Conservation (phyloP, 2,888 invertebrate genomes). For the Nomada hirtipes region DNA sequence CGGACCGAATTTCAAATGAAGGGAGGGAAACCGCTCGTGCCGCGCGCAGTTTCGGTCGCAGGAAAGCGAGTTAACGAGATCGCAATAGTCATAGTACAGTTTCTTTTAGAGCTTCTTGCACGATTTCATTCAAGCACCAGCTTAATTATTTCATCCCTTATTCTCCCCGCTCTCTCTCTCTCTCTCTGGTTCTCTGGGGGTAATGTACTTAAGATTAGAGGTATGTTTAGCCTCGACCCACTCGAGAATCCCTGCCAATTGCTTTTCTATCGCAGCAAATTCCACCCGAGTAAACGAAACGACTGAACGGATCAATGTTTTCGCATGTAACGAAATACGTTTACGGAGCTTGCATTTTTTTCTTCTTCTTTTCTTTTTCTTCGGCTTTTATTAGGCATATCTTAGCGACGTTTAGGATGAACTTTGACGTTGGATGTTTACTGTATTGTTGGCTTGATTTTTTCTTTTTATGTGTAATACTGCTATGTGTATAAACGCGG, state of each 20-base stretch:
- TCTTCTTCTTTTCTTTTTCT: not conserved
- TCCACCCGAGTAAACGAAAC: slow-evolving; percentile 44
- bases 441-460: not conserved
- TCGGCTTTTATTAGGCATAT: not conserved
- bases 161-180: not conserved
- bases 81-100: slow-evolving; percentile 30
- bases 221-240: slow-evolving; percentile 69
- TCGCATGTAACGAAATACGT: not conserved
- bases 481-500: not conserved
- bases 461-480: slow-evolving; percentile 13
- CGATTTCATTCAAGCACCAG: slow-evolving; percentile 12
- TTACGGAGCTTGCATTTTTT: not conserved
- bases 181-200: slow-evolving; percentile 11
- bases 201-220: slow-evolving; percentile 54
- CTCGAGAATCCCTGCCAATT: slow-evolving; percentile 63
- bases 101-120: not conserved
- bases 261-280: slow-evolving; percentile 34
- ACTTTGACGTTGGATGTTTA: slow-evolving; percentile 10
- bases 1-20: not conserved
- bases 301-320: slow-evolving; percentile 33
- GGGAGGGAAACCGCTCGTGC: slow-evolving; percentile 15
- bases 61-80: slow-evolving; percentile 37
- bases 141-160: not conserved
- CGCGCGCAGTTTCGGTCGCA: slow-evolving; percentile 25
- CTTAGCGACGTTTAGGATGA: not conserved